Evolutionary conservation across 2,797 vertebrate genomes (phyloP), one percentile per base, ranked within the genome.

Genomic region (Simalia tracyae): DNA sequence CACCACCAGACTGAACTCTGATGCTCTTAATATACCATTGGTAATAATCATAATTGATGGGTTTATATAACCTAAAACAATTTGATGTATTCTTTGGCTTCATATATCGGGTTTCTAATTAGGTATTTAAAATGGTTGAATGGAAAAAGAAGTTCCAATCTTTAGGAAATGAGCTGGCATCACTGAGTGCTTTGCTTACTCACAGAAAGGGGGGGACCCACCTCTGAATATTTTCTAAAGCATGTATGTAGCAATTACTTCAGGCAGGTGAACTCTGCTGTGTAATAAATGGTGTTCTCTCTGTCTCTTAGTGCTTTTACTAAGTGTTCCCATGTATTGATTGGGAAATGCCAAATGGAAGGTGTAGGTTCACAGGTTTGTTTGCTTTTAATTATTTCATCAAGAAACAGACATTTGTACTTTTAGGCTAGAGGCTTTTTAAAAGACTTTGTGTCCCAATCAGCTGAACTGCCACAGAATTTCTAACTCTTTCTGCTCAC

Each of bases 201-300:
- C 94, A 93, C 84, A 92, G 95, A 96, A 95, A 96, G 66, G 66
- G 4, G 9, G 3, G 2, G 1, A 31, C n/a, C 5, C 42, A 81
- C 57, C 93, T 95, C 94, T 94, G 94, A 95, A 96, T 92, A 94
- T 91, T 94, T 97, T 95, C 96, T 95, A 96, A 96, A 95, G 95
- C 94, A 94, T 96, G 93, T 93, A 95, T 95, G 93, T 95, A 94
- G 90, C 94, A 94, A 87, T 97, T 96, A 93, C 92, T 96, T 96
- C 57, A 63, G 92, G 93, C 94, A 96, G 94, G 94, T 86, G 95
- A 95, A 95, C 93, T 93, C 91, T 95, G 89, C 92, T 95, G 89
- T 93, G 50, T 0, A 0, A 92, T 87, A 81, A 84, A 89, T 91
- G 76, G 54, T 85, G 93, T 93, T 86, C 93, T 64, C 42, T 72